These are phyloP conservation scores for Picathartes gymnocephalus DNA, from an alignment of 2,113 vertebrate species.

Conservation along the genomic window DNA sequence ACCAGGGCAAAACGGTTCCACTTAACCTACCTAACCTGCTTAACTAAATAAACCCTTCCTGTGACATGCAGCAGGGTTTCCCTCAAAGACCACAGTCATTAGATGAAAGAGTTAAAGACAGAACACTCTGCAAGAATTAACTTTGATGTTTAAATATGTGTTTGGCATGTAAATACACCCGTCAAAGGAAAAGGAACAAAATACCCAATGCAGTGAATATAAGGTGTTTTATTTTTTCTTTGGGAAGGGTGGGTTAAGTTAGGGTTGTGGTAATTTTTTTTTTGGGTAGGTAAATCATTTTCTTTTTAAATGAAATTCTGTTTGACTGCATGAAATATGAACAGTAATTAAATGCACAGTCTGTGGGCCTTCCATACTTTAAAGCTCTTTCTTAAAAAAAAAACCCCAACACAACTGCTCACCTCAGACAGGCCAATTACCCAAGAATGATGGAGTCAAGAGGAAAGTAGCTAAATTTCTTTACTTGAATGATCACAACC, in stretches of 20 bases:
- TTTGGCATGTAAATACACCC: constrained; percentile 30
- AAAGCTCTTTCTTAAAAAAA: constrained; percentile 76
- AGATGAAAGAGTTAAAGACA: constrained; percentile 62
- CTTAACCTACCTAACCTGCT: constrained; percentile 50
- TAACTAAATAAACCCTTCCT: constrained; percentile 18
- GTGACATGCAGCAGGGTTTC: background rate
- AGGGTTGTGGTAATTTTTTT: background rate
- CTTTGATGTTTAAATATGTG: constrained; percentile 41
- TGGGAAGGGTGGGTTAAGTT: background rate
- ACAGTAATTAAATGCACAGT: constrained; percentile 87
- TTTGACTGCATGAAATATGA: constrained; percentile 85
- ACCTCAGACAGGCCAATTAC: constrained; percentile 90
- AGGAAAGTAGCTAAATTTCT: constrained; percentile 94
- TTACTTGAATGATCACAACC: constrained; percentile 94
- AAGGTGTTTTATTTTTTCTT: constrained; percentile 29
- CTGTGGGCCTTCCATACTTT: constrained; percentile 82
- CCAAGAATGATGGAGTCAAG: constrained; percentile 87
- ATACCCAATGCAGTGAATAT: background rate
- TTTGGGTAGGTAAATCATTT: constrained; percentile 75
- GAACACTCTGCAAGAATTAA: constrained; percentile 54
- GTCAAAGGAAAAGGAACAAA: background rate
- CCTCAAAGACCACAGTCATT: background rate
- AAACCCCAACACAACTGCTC: constrained; percentile 64
- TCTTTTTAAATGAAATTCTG: constrained; percentile 78
- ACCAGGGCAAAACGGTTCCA: background rate